These are phyloP conservation scores for Rhagologus leucostigma DNA, from an alignment of 2,113 vertebrate species.

Conservation along the genomic window DNA sequence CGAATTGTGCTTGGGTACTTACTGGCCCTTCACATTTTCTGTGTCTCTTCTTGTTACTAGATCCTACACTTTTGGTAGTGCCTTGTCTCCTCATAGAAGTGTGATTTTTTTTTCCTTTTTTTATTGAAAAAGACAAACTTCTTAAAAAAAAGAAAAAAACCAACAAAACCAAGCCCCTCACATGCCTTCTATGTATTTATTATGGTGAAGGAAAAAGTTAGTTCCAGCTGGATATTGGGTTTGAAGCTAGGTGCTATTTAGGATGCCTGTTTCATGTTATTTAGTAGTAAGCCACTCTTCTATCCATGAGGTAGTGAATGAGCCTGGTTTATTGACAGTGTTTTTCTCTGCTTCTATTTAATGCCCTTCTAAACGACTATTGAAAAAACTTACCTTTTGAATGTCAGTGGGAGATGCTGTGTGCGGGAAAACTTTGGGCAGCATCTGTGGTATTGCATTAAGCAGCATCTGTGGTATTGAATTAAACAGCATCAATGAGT, in stretches of 20 bases:
- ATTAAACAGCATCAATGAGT: background rate
- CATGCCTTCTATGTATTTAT: background rate
- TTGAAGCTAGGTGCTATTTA: background rate
- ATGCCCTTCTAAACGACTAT: background rate
- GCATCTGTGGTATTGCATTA: background rate
- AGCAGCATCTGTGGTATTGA: background rate
- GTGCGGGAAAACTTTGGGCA: background rate
- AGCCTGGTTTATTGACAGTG: background rate
- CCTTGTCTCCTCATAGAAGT: background rate
- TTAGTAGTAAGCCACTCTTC: background rate
- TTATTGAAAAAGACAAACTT: background rate
- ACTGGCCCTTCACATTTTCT: background rate
- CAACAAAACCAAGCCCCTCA: background rate
- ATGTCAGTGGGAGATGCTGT: background rate
- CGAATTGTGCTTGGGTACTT: background rate
- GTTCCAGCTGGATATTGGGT: background rate
- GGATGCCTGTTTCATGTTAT: background rate
- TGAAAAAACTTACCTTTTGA: background rate
- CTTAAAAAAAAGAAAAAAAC: background rate
- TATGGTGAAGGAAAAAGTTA: background rate
- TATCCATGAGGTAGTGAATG: background rate
- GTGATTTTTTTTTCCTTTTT: background rate
- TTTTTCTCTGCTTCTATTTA: background rate
- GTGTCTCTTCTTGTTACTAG: background rate
- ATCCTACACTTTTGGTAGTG: background rate